These are phyloP conservation scores for Onychomys arenicola DNA, from an alignment of 2,797 vertebrate species.

Conservation along the genomic window DNA sequence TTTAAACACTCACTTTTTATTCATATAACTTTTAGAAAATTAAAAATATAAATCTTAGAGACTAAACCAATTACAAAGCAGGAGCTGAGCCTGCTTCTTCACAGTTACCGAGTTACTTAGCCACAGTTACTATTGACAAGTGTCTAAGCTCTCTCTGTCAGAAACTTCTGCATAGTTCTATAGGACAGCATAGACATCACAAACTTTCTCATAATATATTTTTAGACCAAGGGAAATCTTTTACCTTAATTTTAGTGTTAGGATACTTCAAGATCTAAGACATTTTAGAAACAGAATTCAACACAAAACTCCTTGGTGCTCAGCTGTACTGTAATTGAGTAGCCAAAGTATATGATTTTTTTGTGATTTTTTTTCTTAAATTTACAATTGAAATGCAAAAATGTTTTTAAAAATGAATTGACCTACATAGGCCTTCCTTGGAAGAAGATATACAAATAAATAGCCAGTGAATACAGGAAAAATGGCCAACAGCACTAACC, in stretches of 20 bases:
- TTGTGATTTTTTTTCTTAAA: not conserved
- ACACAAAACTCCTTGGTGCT: not conserved
- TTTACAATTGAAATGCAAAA: not conserved
- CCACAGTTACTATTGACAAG: not conserved
- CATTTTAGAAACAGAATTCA: not conserved
- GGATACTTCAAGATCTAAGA: not conserved
- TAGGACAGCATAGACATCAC: not conserved
- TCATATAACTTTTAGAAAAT: not conserved
- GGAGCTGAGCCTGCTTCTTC: not conserved
- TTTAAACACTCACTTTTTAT: not conserved
- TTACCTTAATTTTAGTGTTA: constrained; percentile 36
- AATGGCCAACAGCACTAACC: no score
- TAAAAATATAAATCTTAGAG: not conserved
- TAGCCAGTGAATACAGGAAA: not conserved
- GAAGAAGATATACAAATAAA: not conserved
- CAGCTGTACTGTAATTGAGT: not conserved
- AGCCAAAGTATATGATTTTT: not conserved
- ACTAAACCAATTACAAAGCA: not conserved
- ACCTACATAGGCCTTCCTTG: no score
- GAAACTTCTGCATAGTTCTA: not conserved
- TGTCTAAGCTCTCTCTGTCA: not conserved
- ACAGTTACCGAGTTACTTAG: not conserved
- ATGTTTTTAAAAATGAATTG: not conserved
- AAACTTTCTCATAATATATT: not conserved
- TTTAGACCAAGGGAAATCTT: not conserved